Conservation (phyloP, 2,113 vertebrate species). For the Chaetops frenatus region DNA sequence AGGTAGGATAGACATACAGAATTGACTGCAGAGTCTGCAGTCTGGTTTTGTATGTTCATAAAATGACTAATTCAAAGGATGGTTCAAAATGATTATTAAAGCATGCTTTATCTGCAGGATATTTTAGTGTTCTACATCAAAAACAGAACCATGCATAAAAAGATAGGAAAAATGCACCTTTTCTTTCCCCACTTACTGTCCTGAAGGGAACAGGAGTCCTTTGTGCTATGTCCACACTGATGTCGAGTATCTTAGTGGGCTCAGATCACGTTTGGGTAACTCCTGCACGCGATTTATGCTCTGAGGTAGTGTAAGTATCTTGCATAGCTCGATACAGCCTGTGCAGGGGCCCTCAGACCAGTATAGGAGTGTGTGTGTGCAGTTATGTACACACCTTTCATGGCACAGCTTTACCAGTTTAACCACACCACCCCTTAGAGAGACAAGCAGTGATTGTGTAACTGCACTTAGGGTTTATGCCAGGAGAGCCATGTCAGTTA, state of each 20-base stretch:
- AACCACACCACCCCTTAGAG: neutral
- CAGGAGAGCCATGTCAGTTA: neutral
- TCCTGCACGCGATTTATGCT: neutral
- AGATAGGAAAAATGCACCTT: neutral
- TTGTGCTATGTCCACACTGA: neutral
- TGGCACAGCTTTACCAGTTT: neutral
- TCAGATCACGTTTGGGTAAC: rapidly evolving
- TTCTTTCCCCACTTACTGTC: neutral
- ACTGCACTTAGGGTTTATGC: neutral
- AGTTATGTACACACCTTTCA: neutral
- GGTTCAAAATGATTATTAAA: neutral
- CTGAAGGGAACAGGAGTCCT: neutral
- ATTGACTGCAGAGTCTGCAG: neutral
- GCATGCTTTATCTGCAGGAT: neutral
- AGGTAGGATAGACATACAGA: neutral
- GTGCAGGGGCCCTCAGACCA: neutral
- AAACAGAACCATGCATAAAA: neutral
- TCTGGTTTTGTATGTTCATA: neutral
- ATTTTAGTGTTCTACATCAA: neutral
- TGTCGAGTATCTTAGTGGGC: neutral
- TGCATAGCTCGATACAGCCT: neutral
- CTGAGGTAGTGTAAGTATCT: neutral
- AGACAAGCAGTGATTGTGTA: neutral
- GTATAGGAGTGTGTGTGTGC: rapidly evolving
- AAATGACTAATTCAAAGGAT: neutral